These are phyloP conservation scores for Lycopodina hypogea DNA, from an alignment of 37 sponge, comb jelly and placozoan species.

Conservation along the genomic window DNA sequence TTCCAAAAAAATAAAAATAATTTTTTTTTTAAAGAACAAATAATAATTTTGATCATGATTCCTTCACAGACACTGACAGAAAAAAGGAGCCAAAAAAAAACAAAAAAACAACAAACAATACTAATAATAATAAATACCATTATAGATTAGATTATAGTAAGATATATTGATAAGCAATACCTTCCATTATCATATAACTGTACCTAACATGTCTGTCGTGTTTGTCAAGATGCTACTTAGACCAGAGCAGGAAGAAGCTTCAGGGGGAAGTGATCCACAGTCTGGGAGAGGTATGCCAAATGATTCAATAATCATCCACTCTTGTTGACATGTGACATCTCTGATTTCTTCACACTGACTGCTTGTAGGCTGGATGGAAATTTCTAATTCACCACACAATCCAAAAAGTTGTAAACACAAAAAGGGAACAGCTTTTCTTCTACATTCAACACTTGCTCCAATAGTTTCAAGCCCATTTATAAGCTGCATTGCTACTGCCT, in stretches of 20 bases:
- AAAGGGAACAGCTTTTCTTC: not conserved
- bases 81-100: too few species aligned
- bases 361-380: not conserved
- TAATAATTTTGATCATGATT: too few species aligned
- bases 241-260: not conserved
- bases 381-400: not conserved
- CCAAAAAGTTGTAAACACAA: conserved; percentile 19
- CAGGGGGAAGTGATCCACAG: not conserved
- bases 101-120: too few species aligned
- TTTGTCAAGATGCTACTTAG: not conserved
- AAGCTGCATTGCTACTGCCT: not conserved
- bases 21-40: too few species aligned
- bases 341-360: conserved; percentile 20
- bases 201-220: too few species aligned
- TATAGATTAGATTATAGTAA: too few species aligned
- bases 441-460: conserved; percentile 2
- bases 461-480: not conserved
- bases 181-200: too few species aligned
- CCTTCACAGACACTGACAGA: too few species aligned
- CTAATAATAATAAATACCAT: too few species aligned
- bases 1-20: too few species aligned
- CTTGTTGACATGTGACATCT: not conserved
- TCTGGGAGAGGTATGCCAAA: conserved; percentile 2
- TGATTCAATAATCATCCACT: not conserved
- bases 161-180: too few species aligned